These are phyloP conservation scores for Listronotus oregonensis DNA, from an alignment of 1,140 invertebrate genomes.

Conservation along the genomic window DNA sequence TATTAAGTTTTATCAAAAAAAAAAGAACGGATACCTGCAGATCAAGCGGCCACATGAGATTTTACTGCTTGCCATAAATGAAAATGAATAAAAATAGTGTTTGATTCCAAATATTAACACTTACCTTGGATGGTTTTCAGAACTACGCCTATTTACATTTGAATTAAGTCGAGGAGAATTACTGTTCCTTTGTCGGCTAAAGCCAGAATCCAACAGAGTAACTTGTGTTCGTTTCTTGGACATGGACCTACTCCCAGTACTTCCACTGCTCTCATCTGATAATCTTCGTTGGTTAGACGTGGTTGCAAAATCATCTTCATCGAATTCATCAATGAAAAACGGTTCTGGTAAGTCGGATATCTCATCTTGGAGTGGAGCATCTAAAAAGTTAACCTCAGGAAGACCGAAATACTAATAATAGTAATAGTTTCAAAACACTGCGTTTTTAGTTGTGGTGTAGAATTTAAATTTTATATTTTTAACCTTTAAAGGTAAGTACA, in stretches of 20 bases:
- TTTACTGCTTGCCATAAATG: no score
- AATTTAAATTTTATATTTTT: no score
- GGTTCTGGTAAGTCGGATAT: background rate
- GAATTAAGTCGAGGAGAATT: background rate
- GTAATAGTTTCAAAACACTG: no score
- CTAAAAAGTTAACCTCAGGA: no score
- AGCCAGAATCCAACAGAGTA: slow-evolving; percentile 43
- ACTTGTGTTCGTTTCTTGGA: slow-evolving; percentile 38
- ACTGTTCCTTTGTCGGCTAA: slow-evolving; percentile 26
- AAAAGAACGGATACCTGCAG: no score
- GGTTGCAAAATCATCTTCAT: slow-evolving; percentile 14
- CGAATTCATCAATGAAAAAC: slow-evolving; percentile 1
- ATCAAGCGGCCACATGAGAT: no score
- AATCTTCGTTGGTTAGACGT: slow-evolving; percentile 8
- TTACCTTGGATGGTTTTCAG: background rate
- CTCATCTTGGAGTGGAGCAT: no score
- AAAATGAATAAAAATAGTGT: no score
- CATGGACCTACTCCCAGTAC: slow-evolving; percentile 47
- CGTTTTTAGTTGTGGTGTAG: no score
- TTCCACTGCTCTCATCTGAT: slow-evolving; percentile 5
- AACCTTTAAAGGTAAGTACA: no score
- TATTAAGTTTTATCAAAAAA: no score
- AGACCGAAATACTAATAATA: no score
- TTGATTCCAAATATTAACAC: background rate
- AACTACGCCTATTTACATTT: background rate